Evolutionary conservation across 64 coral and sea anemone species (phyloP).

Genomic region (Actinia equina): DNA sequence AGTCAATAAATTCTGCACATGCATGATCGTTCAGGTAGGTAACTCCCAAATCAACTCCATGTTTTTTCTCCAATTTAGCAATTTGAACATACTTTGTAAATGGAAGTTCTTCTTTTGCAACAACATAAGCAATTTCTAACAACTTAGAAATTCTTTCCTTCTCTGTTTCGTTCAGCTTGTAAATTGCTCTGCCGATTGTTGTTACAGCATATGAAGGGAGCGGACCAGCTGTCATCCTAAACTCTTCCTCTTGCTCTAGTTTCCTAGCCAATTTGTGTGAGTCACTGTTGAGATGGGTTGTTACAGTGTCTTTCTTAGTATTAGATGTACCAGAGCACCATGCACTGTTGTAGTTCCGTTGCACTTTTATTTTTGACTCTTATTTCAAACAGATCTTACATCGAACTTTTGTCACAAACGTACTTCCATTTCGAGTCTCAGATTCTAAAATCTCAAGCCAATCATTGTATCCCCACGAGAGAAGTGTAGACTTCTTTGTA

Average conservation of each 20-base stretch:
- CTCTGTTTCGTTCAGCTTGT: conserved; percentile 35
- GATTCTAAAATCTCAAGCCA: conserved; percentile 64
- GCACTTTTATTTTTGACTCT: conserved; percentile 4
- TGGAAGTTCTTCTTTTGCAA: conserved; percentile 37
- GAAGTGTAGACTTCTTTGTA: conserved; percentile 60
- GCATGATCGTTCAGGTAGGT: conserved; percentile 62
- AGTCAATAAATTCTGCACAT: conserved; percentile 68
- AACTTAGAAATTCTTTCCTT: conserved; percentile 32
- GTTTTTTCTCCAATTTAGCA: conserved; percentile 38
- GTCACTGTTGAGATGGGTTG: conserved; percentile 25
- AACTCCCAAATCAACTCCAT: conserved; percentile 59
- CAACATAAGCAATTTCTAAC: conserved; percentile 38
- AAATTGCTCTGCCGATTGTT: conserved; percentile 34
- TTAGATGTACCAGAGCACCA: conserved; percentile 39
- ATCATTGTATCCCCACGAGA: conserved; percentile 48
- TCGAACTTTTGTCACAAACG: conserved; percentile 55
- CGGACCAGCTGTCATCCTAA: conserved; percentile 24
- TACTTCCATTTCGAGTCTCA: conserved; percentile 49
- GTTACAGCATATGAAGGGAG: conserved; percentile 36
- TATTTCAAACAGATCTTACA: conserved; percentile 51
- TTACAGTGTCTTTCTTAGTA: conserved; percentile 28
- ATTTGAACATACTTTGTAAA: conserved; percentile 54
- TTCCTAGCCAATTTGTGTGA: conserved; percentile 39
- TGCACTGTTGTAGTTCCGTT: conserved; percentile 38
- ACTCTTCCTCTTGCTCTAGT: conserved; percentile 37